Percentiles rank a stretch among this genome's conserved stretches.
These are phyloP conservation scores for Gymnocypris eckloni DNA, from an alignment of 2,797 vertebrate species.

Conservation along the genomic window DNA sequence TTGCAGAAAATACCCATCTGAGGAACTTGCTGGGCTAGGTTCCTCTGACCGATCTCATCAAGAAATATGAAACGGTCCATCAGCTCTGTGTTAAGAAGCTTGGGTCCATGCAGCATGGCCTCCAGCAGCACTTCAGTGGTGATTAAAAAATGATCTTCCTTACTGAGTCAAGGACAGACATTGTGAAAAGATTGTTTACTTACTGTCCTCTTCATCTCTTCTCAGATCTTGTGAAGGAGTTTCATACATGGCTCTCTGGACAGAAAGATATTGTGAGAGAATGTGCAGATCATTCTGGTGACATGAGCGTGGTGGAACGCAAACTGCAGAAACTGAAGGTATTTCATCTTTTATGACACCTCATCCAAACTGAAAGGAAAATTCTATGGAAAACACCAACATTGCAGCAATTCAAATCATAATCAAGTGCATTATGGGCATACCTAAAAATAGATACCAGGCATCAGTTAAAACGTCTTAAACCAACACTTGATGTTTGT, in stretches of 20 bases:
- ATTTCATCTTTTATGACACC: neutral
- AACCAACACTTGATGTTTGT: neutral
- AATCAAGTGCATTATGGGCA: no score
- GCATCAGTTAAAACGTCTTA: neutral
- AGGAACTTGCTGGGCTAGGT: constrained; percentile 87
- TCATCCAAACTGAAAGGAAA: neutral
- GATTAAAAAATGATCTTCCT: constrained; percentile 5
- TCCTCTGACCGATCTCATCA: constrained; percentile 85
- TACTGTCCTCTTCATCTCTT: constrained; percentile 35
- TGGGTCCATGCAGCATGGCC: constrained; percentile 83
- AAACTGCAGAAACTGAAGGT: constrained; percentile 95
- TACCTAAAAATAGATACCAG: neutral
- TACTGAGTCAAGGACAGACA: constrained; percentile 10
- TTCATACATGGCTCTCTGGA: constrained; percentile 90
- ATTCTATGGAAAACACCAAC: neutral
- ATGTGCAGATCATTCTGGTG: constrained; percentile 88
- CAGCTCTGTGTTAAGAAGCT: constrained; percentile 87
- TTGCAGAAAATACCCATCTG: constrained; percentile 91
- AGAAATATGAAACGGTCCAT: constrained; percentile 89
- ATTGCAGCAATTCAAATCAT: neutral
- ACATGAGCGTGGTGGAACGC: constrained; percentile 87
- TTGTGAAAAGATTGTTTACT: neutral
- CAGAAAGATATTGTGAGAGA: constrained; percentile 86
- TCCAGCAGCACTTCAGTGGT: constrained; percentile 92
- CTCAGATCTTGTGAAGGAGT: constrained; percentile 89